Evolutionary conservation across 2,113 vertebrate species (phyloP), one percentile per base, ranked within the genome.

Genomic region (Phyllopteryx taeniolatus): DNA sequence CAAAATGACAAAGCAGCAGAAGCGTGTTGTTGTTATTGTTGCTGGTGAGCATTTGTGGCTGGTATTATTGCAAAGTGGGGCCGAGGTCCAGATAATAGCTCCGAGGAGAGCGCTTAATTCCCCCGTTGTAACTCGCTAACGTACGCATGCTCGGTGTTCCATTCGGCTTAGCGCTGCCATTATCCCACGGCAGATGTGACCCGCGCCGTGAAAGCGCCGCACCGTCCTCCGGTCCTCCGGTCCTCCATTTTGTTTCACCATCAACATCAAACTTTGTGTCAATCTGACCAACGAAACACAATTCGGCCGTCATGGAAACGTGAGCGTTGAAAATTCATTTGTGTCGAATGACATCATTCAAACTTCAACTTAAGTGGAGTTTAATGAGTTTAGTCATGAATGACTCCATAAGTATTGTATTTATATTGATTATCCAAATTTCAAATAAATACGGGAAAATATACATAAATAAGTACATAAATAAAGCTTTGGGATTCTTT

Each of bases 131-230:
- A 76, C 71, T 67, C 72, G 60, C 72, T 71, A 39, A 64, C 31
- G 70, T 64, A 63, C 70, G 77, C 81, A 73, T 60, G 69, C 79
- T 76, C 83, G 77, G 80, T 78, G 79, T 86, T 88, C 87, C 86
- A 83, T 87, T 91, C 89, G 89, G 90, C 90, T 88, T 88, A 87
- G 81, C 74, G 74, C 82, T 71, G 85, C 86, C 84, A 90, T 90
- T 89, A 91, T 85, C 84, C 83, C 56, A 11, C 0, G 83, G 87
- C 91, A 91, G 90, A 90, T 93, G 90, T 90, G 91, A 86, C 89
- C 86, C 72, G 8, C 42, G 73, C 79, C 76, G 71, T 84, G 84
- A 88, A 87, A 88, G 75, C 73, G 63, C 77, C 82, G 81, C 72
- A 82, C 80, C 84, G 86, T 87, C 84, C 84, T 75, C 75, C 67